phyloP scores from a whole-genome alignment of 2,113 vertebrate genomes.

The Ammodytes marinus region DNA sequence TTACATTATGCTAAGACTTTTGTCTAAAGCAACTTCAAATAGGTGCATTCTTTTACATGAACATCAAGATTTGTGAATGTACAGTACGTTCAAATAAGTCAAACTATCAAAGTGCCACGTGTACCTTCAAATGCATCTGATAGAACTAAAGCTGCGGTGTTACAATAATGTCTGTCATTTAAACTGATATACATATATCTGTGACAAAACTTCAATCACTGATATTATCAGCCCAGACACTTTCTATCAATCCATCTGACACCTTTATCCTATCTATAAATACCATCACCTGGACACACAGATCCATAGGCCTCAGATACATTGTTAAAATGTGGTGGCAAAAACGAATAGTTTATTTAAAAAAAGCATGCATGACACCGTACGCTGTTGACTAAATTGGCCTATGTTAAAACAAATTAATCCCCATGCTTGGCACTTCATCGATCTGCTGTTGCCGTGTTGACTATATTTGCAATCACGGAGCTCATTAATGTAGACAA shows the following conservation, averaged over 20 bases:
- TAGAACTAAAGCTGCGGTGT: too few species aligned
- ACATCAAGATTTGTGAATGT: too few species aligned
- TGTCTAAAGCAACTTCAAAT: too few species aligned
- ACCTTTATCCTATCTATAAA: neutral
- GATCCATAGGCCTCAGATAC: neutral
- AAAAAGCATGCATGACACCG: neutral
- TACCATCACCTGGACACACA: neutral
- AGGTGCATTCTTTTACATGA: too few species aligned
- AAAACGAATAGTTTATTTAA: conserved; percentile 2
- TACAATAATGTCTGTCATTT: neutral
- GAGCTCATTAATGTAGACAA: conserved; percentile 67
- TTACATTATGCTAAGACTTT: too few species aligned
- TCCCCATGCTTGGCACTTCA: conserved; percentile 51
- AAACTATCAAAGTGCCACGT: too few species aligned
- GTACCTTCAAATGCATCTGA: too few species aligned
- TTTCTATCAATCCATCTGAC: too few species aligned
- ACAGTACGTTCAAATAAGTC: too few species aligned
- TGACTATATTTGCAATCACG: conserved; percentile 61
- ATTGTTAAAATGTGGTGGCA: neutral
- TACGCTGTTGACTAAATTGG: conserved; percentile 34
- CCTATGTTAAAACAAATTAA: conserved; percentile 55
- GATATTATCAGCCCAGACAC: neutral
- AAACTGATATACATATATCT: neutral
- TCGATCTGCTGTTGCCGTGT: conserved; percentile 46
- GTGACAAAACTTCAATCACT: neutral